Conservation (phyloP, 2,888 invertebrate species). For the Crioceris asparagi region DNA sequence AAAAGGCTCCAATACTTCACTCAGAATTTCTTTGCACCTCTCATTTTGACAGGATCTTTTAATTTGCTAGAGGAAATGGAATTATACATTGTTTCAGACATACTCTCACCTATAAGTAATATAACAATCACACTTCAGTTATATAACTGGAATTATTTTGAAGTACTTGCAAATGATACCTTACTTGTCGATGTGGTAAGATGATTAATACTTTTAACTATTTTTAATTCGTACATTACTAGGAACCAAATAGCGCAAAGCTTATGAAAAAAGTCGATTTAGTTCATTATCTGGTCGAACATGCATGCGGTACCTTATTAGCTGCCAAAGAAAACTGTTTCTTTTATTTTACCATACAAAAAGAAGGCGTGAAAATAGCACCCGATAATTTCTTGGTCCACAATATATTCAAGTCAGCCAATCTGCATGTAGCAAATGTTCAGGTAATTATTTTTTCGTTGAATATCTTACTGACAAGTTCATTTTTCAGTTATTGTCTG, state of each 20-base stretch:
- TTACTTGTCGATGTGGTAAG: too few species aligned
- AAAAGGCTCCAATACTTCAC: constrained; percentile 73
- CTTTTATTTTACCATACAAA: constrained; percentile 41
- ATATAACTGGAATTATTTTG: constrained; percentile 43
- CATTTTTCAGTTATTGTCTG: constrained; percentile 21
- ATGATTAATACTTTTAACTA: too few species aligned
- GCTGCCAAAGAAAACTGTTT: constrained; percentile 36
- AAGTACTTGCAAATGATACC: constrained; percentile 17
- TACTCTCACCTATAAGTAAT: constrained; percentile 24
- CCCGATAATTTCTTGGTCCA: constrained; percentile 62
- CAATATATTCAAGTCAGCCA: constrained; percentile 43
- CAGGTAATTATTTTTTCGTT: constrained; percentile 39
- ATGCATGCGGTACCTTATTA: constrained; percentile 29
- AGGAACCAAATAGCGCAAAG: constrained; percentile 21
- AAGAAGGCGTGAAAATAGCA: constrained; percentile 36
- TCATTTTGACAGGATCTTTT: constrained; percentile 51
- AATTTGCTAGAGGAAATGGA: constrained; percentile 42
- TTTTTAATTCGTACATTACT: constrained; percentile 6
- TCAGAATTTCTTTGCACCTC: constrained; percentile 70
- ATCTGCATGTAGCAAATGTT: constrained; percentile 44
- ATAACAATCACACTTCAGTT: constrained; percentile 45
- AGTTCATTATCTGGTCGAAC: constrained; percentile 28
- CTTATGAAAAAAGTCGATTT: constrained; percentile 20
- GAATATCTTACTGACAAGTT: background rate
- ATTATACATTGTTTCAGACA: constrained; percentile 56